These are phyloP conservation scores for Diadumene lineata DNA, from an alignment of 92 coral and sea anemone genomes.

Conservation along the genomic window DNA sequence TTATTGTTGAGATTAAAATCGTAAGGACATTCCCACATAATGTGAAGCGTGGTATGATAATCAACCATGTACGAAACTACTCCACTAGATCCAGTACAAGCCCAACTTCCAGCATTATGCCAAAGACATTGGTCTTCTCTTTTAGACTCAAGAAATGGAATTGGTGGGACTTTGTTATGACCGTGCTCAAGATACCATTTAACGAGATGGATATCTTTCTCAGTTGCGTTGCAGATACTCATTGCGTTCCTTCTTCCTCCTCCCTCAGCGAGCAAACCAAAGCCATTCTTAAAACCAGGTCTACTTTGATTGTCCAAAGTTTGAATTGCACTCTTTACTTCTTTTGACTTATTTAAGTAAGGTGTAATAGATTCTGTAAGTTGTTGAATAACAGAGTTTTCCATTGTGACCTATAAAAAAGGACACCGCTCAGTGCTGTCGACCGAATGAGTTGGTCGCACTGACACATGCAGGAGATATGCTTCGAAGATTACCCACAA, in stretches of 20 bases:
- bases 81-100: slow-evolving; percentile 40
- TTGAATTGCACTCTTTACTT: slow-evolving; percentile 23
- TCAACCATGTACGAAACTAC: slow-evolving; percentile 28
- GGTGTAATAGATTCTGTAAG: not conserved
- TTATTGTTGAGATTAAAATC: slow-evolving; percentile 20
- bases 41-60: slow-evolving; percentile 17
- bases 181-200: slow-evolving; percentile 37
- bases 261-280: slow-evolving; percentile 39
- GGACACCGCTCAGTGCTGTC: too few species aligned
- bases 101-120: slow-evolving; percentile 41
- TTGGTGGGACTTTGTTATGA: slow-evolving; percentile 31
- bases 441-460: too few species aligned
- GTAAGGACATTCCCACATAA: slow-evolving; percentile 39
- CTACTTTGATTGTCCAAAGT: slow-evolving; percentile 9
- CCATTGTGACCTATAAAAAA: too few species aligned
- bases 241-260: slow-evolving; percentile 39
- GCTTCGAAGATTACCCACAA: too few species aligned
- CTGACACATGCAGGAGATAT: too few species aligned
- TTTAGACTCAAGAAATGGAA: slow-evolving; percentile 25
- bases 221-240: slow-evolving; percentile 35
- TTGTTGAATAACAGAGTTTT: not conserved
- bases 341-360: slow-evolving; percentile 8
- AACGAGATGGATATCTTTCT: slow-evolving; percentile 29
- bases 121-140: slow-evolving; percentile 33
- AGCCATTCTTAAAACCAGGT: not conserved